These are phyloP conservation scores for Catostylus mosaicus DNA, from an alignment of 30 jellyfish, hydroid and myxozoan genomes.

Conservation along the genomic window DNA sequence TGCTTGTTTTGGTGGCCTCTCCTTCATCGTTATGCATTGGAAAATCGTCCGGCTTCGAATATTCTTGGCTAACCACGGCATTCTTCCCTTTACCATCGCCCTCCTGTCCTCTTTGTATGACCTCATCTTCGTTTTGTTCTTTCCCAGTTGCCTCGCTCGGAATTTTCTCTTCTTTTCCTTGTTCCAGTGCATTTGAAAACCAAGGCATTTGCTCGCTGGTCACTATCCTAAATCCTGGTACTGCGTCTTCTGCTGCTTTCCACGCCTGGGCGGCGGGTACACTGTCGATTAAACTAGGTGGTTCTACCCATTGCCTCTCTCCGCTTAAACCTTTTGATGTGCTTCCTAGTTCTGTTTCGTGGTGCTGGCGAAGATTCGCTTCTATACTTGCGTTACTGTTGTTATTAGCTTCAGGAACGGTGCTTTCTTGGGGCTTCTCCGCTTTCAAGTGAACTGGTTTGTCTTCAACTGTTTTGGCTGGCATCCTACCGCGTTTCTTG, in stretches of 20 bases:
- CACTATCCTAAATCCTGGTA: constrained; percentile 2
- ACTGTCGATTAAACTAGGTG: neutral
- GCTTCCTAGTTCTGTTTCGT: neutral
- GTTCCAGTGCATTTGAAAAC: neutral
- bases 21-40: neutral
- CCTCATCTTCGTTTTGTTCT: neutral
- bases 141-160: neutral
- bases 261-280: neutral
- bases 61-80: neutral
- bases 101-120: neutral
- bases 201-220: constrained; percentile 20
- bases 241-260: constrained; percentile 1
- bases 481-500: constrained; percentile 55
- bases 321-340: constrained; percentile 4
- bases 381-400: neutral
- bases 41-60: neutral
- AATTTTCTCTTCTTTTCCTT: neutral
- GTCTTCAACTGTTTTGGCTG: constrained; percentile 4
- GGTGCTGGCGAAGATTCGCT: neutral
- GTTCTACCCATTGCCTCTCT: constrained; percentile 6
- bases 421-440: constrained; percentile 12
- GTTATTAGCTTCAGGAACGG: neutral
- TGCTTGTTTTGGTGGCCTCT: neutral
- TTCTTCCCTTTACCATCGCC: neutral
- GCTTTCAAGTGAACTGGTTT: neutral